Base-by-base conservation (phyloP, 2,797 vertebrate genomes). In the Pseudotriccus pelzelni region DNA sequence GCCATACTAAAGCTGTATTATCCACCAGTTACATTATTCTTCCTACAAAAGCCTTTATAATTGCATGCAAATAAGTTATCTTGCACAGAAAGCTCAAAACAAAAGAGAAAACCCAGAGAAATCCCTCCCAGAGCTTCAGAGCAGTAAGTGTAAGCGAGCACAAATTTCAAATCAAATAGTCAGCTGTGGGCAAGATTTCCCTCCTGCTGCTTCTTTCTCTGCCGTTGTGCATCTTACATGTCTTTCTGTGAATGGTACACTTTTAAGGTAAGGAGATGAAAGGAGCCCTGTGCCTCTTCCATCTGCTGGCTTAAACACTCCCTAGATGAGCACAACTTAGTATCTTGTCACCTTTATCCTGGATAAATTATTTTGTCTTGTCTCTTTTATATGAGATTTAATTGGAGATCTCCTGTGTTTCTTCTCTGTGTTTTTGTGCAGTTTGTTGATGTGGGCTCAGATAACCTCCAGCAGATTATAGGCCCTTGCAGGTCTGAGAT, bases 111-210 rank as follows among this genome's bases (percentile, higher is more conserved):
- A 44, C 39, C n/a, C 64, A n/a, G 47, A 64, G 58, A 84, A 89
- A 85, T 88, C 60, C 60, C 60, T 72, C 69, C 50, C 1, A 22
- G 88, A 93, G 77, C 47, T 89, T 92, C 59, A 24, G 70, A 93
- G 75, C 55, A 83, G 62, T 80, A 79, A 76, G 47, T 34, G 41
- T 68, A 87, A 69, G 36, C 9, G 34, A 94, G 67, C 67, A 90
- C 37, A 25, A 86, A 84, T 91, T 93, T 94, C 76, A 87, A 86
- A 93, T 76, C 69, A 58, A 90, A 68, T 47, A 81, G 50, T 86
- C 50, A 69, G 47, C 91, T 73, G 43, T 84, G 80, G 85, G 66
- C 66, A 94, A 81, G 66, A 20, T 86, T 81, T 90, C 88, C 44
- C 36, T 90, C 80, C 83, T 49, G 80, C 90, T 91, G 93, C 21